Base-by-base conservation (phyloP, 2,113 vertebrate genomes). In the Vidua chalybeata region DNA sequence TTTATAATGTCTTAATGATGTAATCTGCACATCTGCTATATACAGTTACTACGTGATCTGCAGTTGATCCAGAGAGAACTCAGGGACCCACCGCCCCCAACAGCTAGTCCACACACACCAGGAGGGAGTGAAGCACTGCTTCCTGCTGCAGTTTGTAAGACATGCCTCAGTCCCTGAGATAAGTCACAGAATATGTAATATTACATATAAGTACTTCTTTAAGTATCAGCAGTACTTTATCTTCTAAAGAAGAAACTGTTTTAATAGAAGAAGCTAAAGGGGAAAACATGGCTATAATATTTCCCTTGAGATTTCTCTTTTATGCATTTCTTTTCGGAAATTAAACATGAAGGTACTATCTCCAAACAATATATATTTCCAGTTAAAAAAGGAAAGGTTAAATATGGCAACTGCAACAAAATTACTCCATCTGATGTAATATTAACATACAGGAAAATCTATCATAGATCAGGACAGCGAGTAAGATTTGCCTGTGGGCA, bases 401-500 rank as follows among this genome's bases (percentile, higher is more conserved):
- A 86, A 82, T 68, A 52, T 52, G 84, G 69, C 49, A 87, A 73
- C 64, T 76, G 33, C 37, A 92, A 67, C 64, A 84, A 87, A 79
- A 80, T 52, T 3, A 79, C 54, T 87, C 89, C 61, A 96, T 90
- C 39, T 64, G 49, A 78, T 92, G 72, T 94, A 87, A 93, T 93
- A 96, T 94, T 96, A 80, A 43, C 37, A 6, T 31, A 51, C 46
- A 81, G 39, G 62, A 61, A 93, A 96, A 97, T 95, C 33, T 81
- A 85, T 90, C 87, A 76, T 76, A 71, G 64, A 94, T 87, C 35
- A 76, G 95, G 59, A 94, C 52, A 95, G 84, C 4, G 0, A 95
- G 90, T 95, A 69, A 94, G 71, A 96, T 48, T 88, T 77, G 80
- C 92, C 96, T 67, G 55, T 77, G 46, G 92, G 91, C 93, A 92